Conservation (phyloP, 2,888 invertebrate species). For the Agonopterix alstromeriana region DNA sequence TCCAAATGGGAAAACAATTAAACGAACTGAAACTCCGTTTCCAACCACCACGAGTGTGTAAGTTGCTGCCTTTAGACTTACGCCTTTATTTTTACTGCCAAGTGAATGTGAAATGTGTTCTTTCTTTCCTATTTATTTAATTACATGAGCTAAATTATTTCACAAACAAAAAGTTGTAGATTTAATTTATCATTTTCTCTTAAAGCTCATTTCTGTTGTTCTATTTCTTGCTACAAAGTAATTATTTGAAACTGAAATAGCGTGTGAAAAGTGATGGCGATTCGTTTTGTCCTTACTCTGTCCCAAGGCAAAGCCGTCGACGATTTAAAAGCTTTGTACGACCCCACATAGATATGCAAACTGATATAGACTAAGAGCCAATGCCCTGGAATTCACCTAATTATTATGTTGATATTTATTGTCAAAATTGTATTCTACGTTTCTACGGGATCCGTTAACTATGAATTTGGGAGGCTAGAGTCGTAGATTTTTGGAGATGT, state of each 20-base stretch:
- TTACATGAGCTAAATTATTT: background rate
- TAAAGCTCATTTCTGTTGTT: too few species aligned
- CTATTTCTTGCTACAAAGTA: too few species aligned
- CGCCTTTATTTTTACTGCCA: constrained; percentile 24
- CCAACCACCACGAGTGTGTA: background rate
- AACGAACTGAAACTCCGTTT: constrained; percentile 11
- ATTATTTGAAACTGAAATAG: constrained; percentile 9
- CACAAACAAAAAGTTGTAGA: too few species aligned
- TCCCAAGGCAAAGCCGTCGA: constrained; percentile 14
- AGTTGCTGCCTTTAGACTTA: constrained; percentile 22
- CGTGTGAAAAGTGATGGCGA: constrained; percentile 2
- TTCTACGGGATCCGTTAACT: too few species aligned
- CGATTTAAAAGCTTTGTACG: constrained; percentile 23
- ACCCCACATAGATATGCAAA: constrained; percentile 35
- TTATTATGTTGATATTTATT: too few species aligned
- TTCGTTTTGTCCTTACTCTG: constrained; percentile 9
- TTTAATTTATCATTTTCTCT: too few species aligned
- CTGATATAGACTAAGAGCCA: constrained; percentile 7
- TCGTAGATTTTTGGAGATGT: too few species aligned
- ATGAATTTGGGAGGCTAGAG: too few species aligned
- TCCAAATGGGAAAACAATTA: constrained; percentile 48
- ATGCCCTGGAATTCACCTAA: too few species aligned
- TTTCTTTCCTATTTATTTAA: constrained; percentile 10
- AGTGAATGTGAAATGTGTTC: constrained; percentile 20
- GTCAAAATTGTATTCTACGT: too few species aligned